phyloP scores from a whole-genome alignment of 2,888 invertebrate species.

The Apodemia zela region DNA sequence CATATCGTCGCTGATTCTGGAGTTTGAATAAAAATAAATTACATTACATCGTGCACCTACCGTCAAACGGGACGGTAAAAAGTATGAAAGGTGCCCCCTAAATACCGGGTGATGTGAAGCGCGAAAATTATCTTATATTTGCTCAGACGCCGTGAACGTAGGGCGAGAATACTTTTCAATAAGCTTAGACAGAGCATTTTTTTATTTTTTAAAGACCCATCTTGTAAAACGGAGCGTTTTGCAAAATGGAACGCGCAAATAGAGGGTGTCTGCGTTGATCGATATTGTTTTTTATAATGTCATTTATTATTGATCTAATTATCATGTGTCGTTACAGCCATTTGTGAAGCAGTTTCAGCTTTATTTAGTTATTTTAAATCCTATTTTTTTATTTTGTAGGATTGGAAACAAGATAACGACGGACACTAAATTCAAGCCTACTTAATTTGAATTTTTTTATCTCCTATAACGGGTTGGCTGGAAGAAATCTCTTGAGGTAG shows the following conservation, averaged over 20 bases:
- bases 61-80: slow-evolving; percentile 70
- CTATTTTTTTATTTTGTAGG: too few relatives aligned
- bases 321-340: too few relatives aligned
- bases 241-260: slow-evolving; percentile 64
- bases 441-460: too few relatives aligned
- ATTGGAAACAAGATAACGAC: too few relatives aligned
- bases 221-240: slow-evolving; percentile 58
- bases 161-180: slow-evolving; percentile 80
- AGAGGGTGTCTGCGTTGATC: slow-evolving; percentile 62
- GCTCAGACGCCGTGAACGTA: slow-evolving; percentile 77
- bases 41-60: slow-evolving; percentile 59
- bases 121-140: slow-evolving; percentile 80
- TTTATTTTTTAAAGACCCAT: slow-evolving; percentile 64
- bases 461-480: too few relatives aligned
- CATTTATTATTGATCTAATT: slow-evolving; percentile 23
- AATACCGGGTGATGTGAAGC: slow-evolving; percentile 78
- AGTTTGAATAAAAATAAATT: slow-evolving; percentile 72
- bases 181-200: slow-evolving; percentile 76
- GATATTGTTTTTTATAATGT: slow-evolving; percentile 36
- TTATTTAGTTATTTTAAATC: too few relatives aligned
- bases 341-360: too few relatives aligned
- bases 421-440: too few relatives aligned
- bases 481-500: too few relatives aligned
- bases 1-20: slow-evolving; percentile 13
- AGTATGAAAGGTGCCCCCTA: slow-evolving; percentile 79